Evolutionary conservation across 2,888 invertebrate species (phyloP).

Genomic region (Temnothorax unifasciatus): DNA sequence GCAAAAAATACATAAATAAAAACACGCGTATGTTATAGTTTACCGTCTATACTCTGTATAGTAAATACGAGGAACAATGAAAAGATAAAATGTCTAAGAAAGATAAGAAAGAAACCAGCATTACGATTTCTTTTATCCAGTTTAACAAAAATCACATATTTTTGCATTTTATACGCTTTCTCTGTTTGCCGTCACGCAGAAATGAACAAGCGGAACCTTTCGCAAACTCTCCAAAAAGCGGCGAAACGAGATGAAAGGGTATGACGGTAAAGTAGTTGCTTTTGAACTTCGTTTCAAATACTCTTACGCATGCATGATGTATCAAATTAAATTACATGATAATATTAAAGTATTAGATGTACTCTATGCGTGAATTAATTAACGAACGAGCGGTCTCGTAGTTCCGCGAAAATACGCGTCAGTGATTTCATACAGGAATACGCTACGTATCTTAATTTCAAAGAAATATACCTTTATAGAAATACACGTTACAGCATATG

Average conservation of each 20-base stretch:
- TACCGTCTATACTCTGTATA: neutral
- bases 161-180: constrained; percentile 19
- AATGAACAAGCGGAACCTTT: constrained; percentile 11
- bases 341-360: neutral
- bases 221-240: neutral
- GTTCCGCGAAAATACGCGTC: neutral
- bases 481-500: neutral
- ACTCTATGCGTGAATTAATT: neutral
- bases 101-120: neutral
- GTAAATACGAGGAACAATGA: neutral
- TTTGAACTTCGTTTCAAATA: neutral
- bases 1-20: neutral
- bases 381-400: neutral
- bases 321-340: neutral
- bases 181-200: neutral
- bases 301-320: neutral
- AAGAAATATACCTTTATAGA: too few species aligned
- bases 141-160: neutral
- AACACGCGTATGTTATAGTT: neutral
- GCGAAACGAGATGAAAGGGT: neutral
- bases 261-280: neutral
- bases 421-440: neutral
- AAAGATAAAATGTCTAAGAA: neutral
- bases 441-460: neutral
- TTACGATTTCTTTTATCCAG: neutral